Evolutionary conservation across 1,140 invertebrate species (phyloP).

Genomic region (Limonius californicus): DNA sequence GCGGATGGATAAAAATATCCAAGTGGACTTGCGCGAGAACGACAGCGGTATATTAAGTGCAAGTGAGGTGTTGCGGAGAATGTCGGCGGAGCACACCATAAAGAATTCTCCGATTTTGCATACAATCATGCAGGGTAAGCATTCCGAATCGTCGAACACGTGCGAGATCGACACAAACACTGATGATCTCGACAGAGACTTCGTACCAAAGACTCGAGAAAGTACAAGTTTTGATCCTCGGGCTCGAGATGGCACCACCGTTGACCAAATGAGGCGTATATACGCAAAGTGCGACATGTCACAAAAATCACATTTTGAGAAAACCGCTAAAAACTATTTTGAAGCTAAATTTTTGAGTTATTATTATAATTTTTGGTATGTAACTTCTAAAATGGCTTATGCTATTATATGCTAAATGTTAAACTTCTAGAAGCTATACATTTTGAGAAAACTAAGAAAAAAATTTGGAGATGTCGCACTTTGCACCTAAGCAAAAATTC

Average conservation of each 20-base stretch:
- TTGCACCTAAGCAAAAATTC: no score
- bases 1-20: neutral
- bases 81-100: neutral
- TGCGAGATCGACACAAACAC: slow-evolving; percentile 14
- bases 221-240: neutral
- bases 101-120: neutral
- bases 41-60: neutral
- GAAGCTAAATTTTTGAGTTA: no score
- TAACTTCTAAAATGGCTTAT: no score
- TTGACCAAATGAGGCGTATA: slow-evolving; percentile 25
- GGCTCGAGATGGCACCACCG: slow-evolving; percentile 4
- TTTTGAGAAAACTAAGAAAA: no score
- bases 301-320: no score
- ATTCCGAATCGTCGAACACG: neutral
- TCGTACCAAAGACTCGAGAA: neutral
- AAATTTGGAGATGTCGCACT: no score
- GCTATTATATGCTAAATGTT: no score
- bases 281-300: no score
- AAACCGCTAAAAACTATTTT: no score
- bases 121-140: neutral
- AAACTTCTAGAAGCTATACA: no score
- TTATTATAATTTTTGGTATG: no score
- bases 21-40: neutral
- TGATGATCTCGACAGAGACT: slow-evolving; percentile 4
- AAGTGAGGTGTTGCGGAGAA: neutral